Base-by-base conservation (phyloP, 2,888 invertebrate species). In the Drosophila prolongata region DNA sequence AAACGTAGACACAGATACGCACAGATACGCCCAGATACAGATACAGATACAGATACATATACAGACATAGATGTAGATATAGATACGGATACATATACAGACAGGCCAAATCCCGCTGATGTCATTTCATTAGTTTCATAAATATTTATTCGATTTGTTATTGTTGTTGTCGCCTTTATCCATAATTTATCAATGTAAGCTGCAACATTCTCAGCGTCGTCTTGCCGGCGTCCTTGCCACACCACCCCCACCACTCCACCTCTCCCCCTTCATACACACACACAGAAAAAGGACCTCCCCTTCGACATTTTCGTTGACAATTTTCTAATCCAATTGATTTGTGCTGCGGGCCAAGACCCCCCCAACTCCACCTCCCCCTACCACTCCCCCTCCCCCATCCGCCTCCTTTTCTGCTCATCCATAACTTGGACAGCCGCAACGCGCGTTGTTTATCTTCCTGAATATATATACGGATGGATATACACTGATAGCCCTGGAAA, bases 101-200 rank as follows among this genome's bases (percentile, higher is more conserved):
- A 24, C 50, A 68, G 70, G 42, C 34, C 37, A 74, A 71, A 54
- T 74, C 56, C 42, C 70, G 66, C 59, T 71, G 84, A 86, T 88
- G 80, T 87, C 86, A 86, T 88, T 88, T 83, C 80, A 83, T 83
- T 83, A 88, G 88, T 88, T 88, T 86, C 89, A 86, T 83, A 83
- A 83, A 83, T 83, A 83, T 83, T 86, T 88, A 88, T 86, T 86
- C 81, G 87, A 86, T 83, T 80, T 81, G 55, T 67, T 82, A 65
- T 70, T 67, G 64, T 59, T 68, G 69, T 66, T 76, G 78, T 70
- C 75, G 83, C 76, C 76, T 65, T 71, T 71, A 85, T 87, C 75
- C 88, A 82, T 79, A 82, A 87, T 85, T 87, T 82, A 87, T 82
- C 83, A 79, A 85, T 80, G 77, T 82, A 79, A 85, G 80, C 80